These are phyloP conservation scores for Gryllus longicercus DNA, from an alignment of 2,888 invertebrate genomes.

Conservation along the genomic window DNA sequence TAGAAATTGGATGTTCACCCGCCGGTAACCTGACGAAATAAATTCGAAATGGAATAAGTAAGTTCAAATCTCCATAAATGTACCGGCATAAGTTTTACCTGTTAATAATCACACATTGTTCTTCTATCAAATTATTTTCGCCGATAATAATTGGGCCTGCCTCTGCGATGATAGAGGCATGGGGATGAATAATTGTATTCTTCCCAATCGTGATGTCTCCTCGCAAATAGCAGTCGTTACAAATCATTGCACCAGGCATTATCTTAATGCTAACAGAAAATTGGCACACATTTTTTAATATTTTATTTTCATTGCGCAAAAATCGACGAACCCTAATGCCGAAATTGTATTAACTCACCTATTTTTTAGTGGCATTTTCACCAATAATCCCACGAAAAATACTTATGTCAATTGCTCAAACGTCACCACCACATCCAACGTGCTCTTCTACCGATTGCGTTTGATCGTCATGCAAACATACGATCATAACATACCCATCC, in stretches of 20 bases:
- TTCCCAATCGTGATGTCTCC: slow-evolving; percentile 91
- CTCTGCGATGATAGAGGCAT: slow-evolving; percentile 87
- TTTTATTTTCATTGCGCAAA: neutral
- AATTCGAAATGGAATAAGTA: neutral
- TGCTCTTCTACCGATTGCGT: too few species aligned
- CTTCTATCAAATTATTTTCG: slow-evolving; percentile 94
- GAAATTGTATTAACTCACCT: neutral
- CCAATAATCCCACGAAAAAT: too few species aligned
- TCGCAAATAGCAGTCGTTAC: slow-evolving; percentile 81
- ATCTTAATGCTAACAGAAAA: slow-evolving; percentile 71
- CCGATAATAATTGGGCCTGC: slow-evolving; percentile 95
- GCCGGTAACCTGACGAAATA: slow-evolving; percentile 46
- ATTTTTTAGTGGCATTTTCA: neutral
- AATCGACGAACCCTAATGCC: neutral
- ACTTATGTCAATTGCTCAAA: too few species aligned
- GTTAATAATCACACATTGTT: slow-evolving; percentile 85
- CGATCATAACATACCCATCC: too few species aligned
- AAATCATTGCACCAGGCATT: slow-evolving; percentile 81
- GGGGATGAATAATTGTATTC: slow-evolving; percentile 90
- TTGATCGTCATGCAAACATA: too few species aligned
- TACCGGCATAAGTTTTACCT: slow-evolving; percentile 50
- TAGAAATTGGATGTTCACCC: slow-evolving; percentile 18
- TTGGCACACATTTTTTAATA: neutral
- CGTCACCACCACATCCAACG: too few species aligned
- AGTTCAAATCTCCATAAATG: too few species aligned